Conservation (phyloP, 2,888 invertebrate genomes). For the Pollenia griseotomentosa region DNA sequence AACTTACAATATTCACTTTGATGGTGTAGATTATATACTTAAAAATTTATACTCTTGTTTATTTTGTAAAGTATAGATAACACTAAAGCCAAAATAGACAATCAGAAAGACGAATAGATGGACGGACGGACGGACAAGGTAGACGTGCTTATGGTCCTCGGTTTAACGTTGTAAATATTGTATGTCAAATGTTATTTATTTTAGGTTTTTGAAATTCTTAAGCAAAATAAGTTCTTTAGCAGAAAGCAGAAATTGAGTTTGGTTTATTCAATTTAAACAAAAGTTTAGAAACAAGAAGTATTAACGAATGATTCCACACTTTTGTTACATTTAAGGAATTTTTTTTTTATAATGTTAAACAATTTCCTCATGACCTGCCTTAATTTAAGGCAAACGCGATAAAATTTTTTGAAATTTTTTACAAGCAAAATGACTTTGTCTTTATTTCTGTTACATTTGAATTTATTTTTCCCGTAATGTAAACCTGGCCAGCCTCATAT, state of each 20-base stretch:
- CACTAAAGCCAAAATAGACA: background rate
- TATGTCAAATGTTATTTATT: conserved; percentile 47
- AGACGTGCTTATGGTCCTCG: conserved; percentile 41
- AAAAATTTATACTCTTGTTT: conserved; percentile 61
- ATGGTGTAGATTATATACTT: conserved; percentile 69
- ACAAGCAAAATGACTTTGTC: too few relatives aligned
- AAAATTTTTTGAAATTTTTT: too few relatives aligned
- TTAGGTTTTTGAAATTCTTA: background rate
- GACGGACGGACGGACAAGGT: background rate
- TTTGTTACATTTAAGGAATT: too few relatives aligned
- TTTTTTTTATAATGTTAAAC: too few relatives aligned
- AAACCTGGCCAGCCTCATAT: too few relatives aligned
- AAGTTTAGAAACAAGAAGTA: background rate
- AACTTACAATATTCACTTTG: conserved; percentile 52
- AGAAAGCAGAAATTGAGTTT: background rate
- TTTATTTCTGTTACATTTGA: too few relatives aligned
- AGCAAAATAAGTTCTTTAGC: background rate
- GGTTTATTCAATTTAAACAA: background rate
- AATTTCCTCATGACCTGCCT: too few relatives aligned
- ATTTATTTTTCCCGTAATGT: too few relatives aligned
- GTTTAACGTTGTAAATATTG: conserved; percentile 52
- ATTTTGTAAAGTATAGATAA: conserved; percentile 38
- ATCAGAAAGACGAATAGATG: background rate
- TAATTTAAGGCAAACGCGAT: too few relatives aligned
- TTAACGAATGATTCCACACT: background rate